Percentiles rank a stretch among this genome's conserved stretches.
Evolutionary conservation across 1,140 invertebrate genomes (phyloP).

Genomic region (Brachionus manjavacas): DNA sequence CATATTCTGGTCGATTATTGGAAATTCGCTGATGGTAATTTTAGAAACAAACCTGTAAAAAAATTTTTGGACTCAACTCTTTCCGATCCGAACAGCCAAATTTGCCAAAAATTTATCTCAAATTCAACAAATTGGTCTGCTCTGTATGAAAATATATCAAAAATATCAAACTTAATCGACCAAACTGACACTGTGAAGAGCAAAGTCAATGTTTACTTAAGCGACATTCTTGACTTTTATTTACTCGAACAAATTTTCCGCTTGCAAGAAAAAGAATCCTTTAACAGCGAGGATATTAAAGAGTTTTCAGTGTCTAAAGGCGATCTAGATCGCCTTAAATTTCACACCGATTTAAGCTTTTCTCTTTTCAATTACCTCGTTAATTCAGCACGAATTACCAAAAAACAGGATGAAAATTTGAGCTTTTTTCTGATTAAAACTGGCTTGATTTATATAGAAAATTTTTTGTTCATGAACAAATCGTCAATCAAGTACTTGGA

Average conservation of each 20-base stretch:
- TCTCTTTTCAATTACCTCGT: not conserved
- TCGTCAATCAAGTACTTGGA: not conserved
- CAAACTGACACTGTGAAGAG: not conserved
- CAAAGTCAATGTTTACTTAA: not conserved
- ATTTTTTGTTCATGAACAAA: constrained; percentile 19
- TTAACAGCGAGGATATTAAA: not conserved
- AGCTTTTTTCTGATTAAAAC: not conserved
- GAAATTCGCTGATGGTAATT: not conserved
- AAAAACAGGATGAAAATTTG: not conserved
- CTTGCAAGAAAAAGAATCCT: not conserved
- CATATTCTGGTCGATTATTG: not conserved
- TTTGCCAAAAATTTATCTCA: not conserved
- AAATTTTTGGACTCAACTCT: not conserved
- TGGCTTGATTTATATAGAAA: not conserved
- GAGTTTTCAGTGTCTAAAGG: not conserved
- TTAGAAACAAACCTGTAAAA: not conserved
- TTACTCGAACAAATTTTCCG: not conserved
- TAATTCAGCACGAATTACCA: not conserved
- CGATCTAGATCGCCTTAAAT: not conserved
- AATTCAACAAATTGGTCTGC: not conserved
- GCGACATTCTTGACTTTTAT: not conserved
- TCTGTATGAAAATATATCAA: not conserved
- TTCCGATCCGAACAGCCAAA: not conserved
- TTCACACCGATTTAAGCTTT: not conserved
- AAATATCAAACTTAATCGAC: not conserved